These are phyloP conservation scores for Orchesellides sinensis DNA, from an alignment of 2,888 invertebrate species.

Conservation along the genomic window DNA sequence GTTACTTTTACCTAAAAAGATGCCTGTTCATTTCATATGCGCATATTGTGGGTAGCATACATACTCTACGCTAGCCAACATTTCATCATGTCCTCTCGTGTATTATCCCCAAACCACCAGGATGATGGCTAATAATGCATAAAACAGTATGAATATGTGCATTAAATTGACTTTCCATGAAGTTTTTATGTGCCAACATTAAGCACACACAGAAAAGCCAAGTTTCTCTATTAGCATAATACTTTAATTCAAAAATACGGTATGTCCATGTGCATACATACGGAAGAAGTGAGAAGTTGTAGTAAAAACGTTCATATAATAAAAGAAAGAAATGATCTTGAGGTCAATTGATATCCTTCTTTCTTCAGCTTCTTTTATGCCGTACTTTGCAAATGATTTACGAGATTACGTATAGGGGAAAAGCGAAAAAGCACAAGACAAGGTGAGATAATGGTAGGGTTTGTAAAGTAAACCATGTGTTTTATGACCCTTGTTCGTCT, in stretches of 20 bases:
- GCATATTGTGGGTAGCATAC: too few species aligned
- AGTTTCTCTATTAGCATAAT: constrained; percentile 13
- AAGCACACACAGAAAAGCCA: constrained; percentile 2
- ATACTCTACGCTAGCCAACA: too few species aligned
- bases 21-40: too few species aligned
- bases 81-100: too few species aligned
- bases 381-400: constrained; percentile 46
- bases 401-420: constrained; percentile 32
- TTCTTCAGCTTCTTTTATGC: neutral
- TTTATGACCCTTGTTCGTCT: constrained; percentile 36
- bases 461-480: constrained; percentile 28
- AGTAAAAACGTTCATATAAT: neutral
- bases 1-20: too few species aligned
- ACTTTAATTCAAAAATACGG: too few species aligned
- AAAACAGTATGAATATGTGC: constrained; percentile 55
- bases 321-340: constrained; percentile 8
- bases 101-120: neutral
- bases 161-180: constrained; percentile 56
- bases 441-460: constrained; percentile 12
- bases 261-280: constrained; percentile 25
- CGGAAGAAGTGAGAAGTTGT: neutral
- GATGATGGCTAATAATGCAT: constrained; percentile 47
- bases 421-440: neutral
- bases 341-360: constrained; percentile 37
- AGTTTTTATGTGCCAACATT: constrained; percentile 33